These are phyloP conservation scores for Rhagonycha fulva DNA, from an alignment of 2,888 invertebrate genomes.

Conservation along the genomic window DNA sequence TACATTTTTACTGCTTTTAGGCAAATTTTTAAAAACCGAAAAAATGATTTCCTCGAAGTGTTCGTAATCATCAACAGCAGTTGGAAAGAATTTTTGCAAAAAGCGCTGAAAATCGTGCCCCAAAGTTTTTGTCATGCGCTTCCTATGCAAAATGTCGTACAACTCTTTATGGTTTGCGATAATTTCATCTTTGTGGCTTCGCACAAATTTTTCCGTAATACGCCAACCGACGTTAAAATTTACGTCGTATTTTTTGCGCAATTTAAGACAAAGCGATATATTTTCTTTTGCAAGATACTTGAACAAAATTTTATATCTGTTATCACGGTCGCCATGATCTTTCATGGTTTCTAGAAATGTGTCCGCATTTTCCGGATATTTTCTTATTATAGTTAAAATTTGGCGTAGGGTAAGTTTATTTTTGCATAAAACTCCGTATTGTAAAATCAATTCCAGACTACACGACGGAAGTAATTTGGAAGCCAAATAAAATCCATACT, in stretches of 20 bases:
- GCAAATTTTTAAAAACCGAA: background rate
- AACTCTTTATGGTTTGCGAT: conserved; percentile 3
- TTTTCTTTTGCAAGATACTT: conserved; percentile 1
- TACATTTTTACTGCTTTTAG: background rate
- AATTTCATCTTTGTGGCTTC: conserved; percentile 9
- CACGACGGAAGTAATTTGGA: conserved; percentile 21
- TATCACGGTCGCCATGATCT: background rate
- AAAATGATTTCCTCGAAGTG: background rate
- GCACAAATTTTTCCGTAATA: conserved; percentile 20
- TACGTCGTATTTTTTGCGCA: conserved; percentile 11
- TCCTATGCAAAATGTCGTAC: conserved; percentile 2
- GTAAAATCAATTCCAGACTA: conserved; percentile 11
- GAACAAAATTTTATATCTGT: conserved; percentile 7
- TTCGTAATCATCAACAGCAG: conserved; percentile 1
- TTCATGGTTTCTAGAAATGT: conserved; percentile 9
- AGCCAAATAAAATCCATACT: conserved; percentile 25
- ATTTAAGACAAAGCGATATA: conserved; percentile 15
- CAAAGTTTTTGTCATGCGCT: conserved; percentile 10
- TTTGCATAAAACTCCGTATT: conserved; percentile 10
- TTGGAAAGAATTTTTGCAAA: conserved; percentile 12
- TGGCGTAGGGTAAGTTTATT: conserved; percentile 15
- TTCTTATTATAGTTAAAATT: conserved; percentile 15
- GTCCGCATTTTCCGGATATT: conserved; percentile 9
- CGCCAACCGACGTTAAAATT: conserved; percentile 15
- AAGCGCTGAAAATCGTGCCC: conserved; percentile 12